Evolutionary conservation across 1,140 invertebrate genomes (phyloP), one percentile per base, ranked within the genome.

Genomic region (Vollenhovia emeryi): DNA sequence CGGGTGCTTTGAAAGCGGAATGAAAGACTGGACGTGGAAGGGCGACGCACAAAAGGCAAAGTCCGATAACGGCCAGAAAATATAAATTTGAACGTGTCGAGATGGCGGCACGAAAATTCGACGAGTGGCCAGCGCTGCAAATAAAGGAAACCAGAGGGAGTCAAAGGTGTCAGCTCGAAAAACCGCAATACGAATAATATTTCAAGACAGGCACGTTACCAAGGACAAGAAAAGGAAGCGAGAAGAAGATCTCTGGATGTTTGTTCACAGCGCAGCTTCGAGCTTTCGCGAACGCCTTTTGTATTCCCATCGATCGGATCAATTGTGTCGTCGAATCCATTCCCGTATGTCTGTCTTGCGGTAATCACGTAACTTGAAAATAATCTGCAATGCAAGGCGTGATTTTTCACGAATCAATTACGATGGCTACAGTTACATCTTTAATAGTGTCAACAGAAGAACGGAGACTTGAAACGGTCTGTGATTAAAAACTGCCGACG

Each of bases 11-110:
- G 43, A 57, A 73, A 82, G 30, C 27, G 40, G 45, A 33, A 11
- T 82, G 78, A 82, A 82, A 82, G 87, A 86, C 84, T 88, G 86
- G 83, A 84, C 84, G 76, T 76, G 21, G 59, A 86, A 60, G 64
- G 75, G 48, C 43, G 45, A 78, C 64, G 68, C 78, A 89, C 71
- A 88, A 88, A 86, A 85, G 76, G 62, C 76, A 50, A 71, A 59
- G 43, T 33, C 71, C 87, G 88, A 89, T 89, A 89, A 88, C 87
- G 84, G 86, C 27, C 55, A 71, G 84, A 89, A 89, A 89, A 88
- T 88, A 89, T 89, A 89, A 89, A 88, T 89, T 85, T 89, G 68
- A 68, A 64, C 33, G 74, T 55, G 79, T 68, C 60, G 85, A 43
- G 40, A 86, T 89, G 71, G 78, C 71, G 79, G 40, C 74, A 76